phyloP scores from a whole-genome alignment of 2,113 vertebrate species.

The Pachycephala philippinensis region DNA sequence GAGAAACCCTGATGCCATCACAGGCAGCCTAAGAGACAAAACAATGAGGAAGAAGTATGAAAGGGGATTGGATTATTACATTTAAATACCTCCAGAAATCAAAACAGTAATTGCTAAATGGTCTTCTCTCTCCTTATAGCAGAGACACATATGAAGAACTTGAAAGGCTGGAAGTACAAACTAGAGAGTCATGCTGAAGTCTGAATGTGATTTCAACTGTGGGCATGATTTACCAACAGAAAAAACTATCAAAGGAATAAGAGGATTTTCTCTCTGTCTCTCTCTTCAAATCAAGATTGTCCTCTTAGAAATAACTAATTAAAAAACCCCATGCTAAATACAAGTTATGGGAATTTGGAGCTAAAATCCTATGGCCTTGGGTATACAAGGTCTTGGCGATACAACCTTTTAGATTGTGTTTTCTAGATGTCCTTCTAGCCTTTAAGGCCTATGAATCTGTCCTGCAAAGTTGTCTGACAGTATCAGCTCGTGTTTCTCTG shows the following conservation, averaged over 20 bases:
- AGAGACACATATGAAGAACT: neutral
- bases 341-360: neutral
- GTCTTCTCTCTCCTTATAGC: neutral
- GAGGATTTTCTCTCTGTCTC: neutral
- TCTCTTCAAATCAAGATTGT: neutral
- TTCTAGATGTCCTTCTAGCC: neutral
- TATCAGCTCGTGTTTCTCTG: neutral
- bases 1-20: neutral
- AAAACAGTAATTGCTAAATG: neutral
- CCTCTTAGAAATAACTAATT: neutral
- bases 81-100: neutral
- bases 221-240: neutral
- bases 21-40: neutral
- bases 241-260: neutral
- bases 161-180: neutral
- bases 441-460: neutral
- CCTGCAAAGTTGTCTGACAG: neutral
- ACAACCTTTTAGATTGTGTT: neutral
- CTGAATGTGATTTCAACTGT: neutral
- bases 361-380: neutral
- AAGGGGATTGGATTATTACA: neutral
- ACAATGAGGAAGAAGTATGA: neutral
- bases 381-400: neutral
- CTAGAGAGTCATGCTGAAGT: neutral
- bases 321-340: fast-evolving